Evolutionary conservation across 2,113 vertebrate species (phyloP), one percentile per base, ranked within the genome.

Genomic region (Saguinus imperator): DNA sequence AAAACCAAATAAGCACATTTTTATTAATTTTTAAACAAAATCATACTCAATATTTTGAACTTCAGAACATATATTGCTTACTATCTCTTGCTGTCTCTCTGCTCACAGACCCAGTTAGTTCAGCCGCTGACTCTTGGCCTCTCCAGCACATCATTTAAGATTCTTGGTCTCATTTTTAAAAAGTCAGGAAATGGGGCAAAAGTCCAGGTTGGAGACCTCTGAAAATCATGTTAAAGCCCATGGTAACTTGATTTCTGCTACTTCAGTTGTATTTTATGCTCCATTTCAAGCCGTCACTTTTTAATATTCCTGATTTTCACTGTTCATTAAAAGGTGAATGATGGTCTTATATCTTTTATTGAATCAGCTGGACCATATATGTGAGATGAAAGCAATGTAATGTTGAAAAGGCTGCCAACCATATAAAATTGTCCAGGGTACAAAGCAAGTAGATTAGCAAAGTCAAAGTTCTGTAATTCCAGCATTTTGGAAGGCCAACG

Each of bases 141-240:
- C 52, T 91, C 89, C 55, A 68, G 57, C 52, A 57, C 45, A 84
- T 94, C 83, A 81, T 55, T 96, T 94, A 84, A 97, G 77, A 93
- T 92, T 85, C 11, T 37, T 84, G 57, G 68, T 87, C 75, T 97
- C 92, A 94, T 95, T 97, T 97, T 45, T 83, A 96, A 66, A 16
- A 35, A 61, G 48, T 83, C 83, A 93, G 96, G 89, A 98, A 97
- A 97, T 73, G 87, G 89, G 72, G n/a, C 40, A 27, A 82, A 97
- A 92, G 2, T 61, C 52, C 48, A 89, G 76, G 75, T 89, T 58
- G 48, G 87, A 97, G 89, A 82, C 80, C 89, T 97, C 93, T 97
- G 90, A 94, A 97, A 97, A 97, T 93, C 89, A 81, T 16, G 16
- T 94, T 96, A 96, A 85, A 91, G 13, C 14, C 9, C 92, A 37